Base-by-base conservation (phyloP, 2,888 invertebrate species). In the Agrilus cyanescens region DNA sequence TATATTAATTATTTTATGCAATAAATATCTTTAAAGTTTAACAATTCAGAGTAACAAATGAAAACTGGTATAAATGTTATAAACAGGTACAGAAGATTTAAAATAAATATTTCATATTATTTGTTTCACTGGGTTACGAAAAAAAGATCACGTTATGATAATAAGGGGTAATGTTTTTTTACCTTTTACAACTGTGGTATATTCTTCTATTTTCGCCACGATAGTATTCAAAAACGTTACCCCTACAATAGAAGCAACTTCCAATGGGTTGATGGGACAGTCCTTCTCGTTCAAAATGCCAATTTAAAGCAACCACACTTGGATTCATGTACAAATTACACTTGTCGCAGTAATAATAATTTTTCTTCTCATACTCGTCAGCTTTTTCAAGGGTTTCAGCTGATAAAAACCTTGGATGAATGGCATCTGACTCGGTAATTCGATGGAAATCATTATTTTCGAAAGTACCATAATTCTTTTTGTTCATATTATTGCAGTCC, bases 211-310 rank as follows among this genome's bases (percentile, higher is more conserved):
- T 46, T 6, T 49, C 51, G 40, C 58, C 56, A 44, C 57, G 51
- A 35, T 45, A 52, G 50, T 63, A 65, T 38, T 56, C 56, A 51
- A 58, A 63, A 4, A 62, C 62, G 39, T 55, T 53, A 12, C 58
- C 59, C 41, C 55, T 54, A 44, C 65, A 65, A 49, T 65, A 65
- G 49, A 62, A 59, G 50, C 65, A 65, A 16, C 56, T 54, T 20
- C 56, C 60, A 37, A 48, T 52, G 20, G 59, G 55, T 38, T 45
- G 45, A 45, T 65, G 64, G 12, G 50, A 46, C 14, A 55, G 51
- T 40, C 58, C 55, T 38, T 58, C 56, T 29, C 50, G 53, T 45
- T 53, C 57, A 49, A 63, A 65, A 47, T 65, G 65, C 34, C 50
- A 55, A 37, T 54, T 53, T 15, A 65, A 50, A 15, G 55, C 62